These are phyloP conservation scores for Ursus arctos DNA, from an alignment of 2,113 vertebrate genomes.

Conservation along the genomic window DNA sequence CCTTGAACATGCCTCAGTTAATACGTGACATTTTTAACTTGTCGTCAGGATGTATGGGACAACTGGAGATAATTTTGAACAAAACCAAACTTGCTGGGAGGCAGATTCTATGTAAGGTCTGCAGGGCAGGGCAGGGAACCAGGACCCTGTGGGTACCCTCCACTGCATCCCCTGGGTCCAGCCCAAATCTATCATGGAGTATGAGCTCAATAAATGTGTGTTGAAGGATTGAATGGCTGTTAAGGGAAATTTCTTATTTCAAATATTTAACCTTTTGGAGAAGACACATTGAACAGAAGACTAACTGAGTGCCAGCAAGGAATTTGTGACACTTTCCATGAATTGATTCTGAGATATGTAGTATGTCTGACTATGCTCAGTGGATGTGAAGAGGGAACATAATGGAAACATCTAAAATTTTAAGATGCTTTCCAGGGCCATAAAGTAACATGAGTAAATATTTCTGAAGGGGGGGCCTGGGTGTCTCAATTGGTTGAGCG, in stretches of 20 bases:
- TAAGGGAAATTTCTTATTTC: neutral
- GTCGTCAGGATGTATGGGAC: neutral
- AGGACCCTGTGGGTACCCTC: too few relatives aligned
- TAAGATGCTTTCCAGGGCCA: neutral
- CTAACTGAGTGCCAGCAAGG: neutral
- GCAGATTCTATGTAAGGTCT: neutral
- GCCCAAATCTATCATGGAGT: neutral
- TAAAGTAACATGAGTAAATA: neutral
- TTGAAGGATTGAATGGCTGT: neutral
- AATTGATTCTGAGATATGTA: neutral
- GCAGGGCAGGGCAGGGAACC: neutral
- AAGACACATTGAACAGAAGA: neutral
- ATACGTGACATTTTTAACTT: neutral
- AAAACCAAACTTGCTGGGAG: fast-evolving
- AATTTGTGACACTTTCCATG: neutral
- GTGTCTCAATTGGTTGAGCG: too few relatives aligned
- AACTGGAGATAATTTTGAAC: neutral
- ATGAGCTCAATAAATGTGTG: neutral
- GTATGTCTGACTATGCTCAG: neutral
- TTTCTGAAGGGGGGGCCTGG: neutral
- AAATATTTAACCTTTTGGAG: neutral
- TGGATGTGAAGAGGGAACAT: neutral
- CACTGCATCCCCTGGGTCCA: neutral
- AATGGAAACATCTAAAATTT: neutral
- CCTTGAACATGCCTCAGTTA: neutral